Evolutionary conservation across 37 sponge, comb jelly and placozoan genomes (phyloP), one percentile per base, ranked within the genome.

Genomic region (Aplysina aerophoba): DNA sequence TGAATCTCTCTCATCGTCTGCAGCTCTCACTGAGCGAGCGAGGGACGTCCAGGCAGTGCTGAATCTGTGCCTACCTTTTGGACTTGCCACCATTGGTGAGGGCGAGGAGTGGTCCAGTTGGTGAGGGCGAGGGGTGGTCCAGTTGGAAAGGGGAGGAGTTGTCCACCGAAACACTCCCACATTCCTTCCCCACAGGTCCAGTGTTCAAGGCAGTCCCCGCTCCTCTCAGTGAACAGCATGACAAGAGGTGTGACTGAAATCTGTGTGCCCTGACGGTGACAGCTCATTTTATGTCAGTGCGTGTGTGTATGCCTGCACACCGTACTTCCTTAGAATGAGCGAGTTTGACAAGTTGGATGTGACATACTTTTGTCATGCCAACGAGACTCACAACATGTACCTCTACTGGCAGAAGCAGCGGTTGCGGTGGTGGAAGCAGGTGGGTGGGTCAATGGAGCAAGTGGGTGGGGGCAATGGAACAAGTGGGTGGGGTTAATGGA

Each of bases 401-500:
- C 57, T 55, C 34, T 59, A 90, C 28, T 90, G 87, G 90, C 87
- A 86, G 87, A 86, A 83, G 69, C 62, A 50, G 59, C 53, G 90
- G 40, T 34, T 90, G 59, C 37, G 71, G 31, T 90, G 90, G 90
- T 90, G 90, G 90, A 90, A 86, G 41, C 73, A 66, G 84, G 90
- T 90, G 25, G 39, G 24, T 0, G n/a, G 22, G n/a, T n/a, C n/a
- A n/a, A n/a, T n/a, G n/a, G n/a, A n/a, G n/a, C n/a, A n/a, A n/a
- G n/a, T n/a, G n/a, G n/a, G 33, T 24, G 24, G 20, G 24, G 73
- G 2, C 21, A 33, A 19, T 34, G 31, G 21, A 34, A 6, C 4
- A 6, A 6, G 73, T 71, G 73, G 24, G 73, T 71, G 31, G 50
- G 8, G 50, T 8, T 11, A 44, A 8, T 44, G 50, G 50, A 44